These are phyloP conservation scores for Achlya flavicornis DNA, from an alignment of 2,888 invertebrate genomes.

Conservation along the genomic window DNA sequence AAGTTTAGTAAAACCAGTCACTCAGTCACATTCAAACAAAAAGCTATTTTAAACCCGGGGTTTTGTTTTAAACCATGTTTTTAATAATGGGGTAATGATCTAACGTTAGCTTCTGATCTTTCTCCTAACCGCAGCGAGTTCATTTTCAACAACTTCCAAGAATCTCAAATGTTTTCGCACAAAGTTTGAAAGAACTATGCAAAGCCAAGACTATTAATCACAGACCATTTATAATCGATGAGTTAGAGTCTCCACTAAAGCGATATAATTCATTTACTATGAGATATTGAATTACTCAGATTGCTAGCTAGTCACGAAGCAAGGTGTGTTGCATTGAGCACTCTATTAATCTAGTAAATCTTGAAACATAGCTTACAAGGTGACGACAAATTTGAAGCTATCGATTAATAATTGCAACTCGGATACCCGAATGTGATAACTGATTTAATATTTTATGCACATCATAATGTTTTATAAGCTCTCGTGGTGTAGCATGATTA, in stretches of 20 bases:
- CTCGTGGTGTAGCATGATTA: too few species aligned
- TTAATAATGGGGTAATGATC: not conserved
- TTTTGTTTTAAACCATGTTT: too few species aligned
- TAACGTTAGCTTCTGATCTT: not conserved
- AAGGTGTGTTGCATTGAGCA: not conserved
- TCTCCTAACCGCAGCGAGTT: not conserved
- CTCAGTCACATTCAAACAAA: too few species aligned
- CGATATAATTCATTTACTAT: not conserved
- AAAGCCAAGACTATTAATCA: not conserved
- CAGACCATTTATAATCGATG: not conserved
- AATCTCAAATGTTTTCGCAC: not conserved
- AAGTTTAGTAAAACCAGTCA: too few species aligned
- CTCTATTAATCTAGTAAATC: constrained; percentile 5
- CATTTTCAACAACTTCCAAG: not conserved
- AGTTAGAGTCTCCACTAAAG: not conserved
- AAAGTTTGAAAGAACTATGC: not conserved
- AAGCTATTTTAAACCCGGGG: too few species aligned
- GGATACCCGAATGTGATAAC: too few species aligned
- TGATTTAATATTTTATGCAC: too few species aligned
- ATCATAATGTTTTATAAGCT: too few species aligned
- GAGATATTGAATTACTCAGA: not conserved
- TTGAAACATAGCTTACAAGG: not conserved
- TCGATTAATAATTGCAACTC: too few species aligned
- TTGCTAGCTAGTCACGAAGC: not conserved
- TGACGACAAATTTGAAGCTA: too few species aligned